These are phyloP conservation scores for Oeneis ivallda DNA, from an alignment of 2,888 invertebrate species.

Conservation along the genomic window DNA sequence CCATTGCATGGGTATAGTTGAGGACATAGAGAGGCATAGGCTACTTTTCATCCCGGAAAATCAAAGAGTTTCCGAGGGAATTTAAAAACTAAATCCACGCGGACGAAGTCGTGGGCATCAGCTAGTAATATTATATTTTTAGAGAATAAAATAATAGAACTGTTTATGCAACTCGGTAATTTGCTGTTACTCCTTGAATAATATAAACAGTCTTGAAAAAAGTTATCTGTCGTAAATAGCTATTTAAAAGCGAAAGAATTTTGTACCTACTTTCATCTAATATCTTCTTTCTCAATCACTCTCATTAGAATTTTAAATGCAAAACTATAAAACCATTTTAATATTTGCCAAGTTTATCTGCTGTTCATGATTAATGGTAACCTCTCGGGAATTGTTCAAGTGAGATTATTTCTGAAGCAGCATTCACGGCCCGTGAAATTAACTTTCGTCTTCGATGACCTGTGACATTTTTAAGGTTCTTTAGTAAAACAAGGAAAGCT, in stretches of 20 bases:
- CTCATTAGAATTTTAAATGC: slow-evolving; percentile 16
- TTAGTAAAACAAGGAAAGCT: too few species aligned
- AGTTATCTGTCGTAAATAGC: neutral
- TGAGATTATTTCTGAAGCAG: slow-evolving; percentile 55
- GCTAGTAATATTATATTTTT: too few species aligned
- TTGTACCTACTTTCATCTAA: neutral
- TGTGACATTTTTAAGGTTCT: slow-evolving; percentile 57
- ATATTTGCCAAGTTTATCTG: slow-evolving; percentile 46
- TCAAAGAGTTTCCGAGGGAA: too few species aligned
- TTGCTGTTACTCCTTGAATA: too few species aligned
- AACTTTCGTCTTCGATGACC: slow-evolving; percentile 69
- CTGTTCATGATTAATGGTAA: slow-evolving; percentile 70
- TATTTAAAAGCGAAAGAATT: neutral
- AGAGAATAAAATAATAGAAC: too few species aligned
- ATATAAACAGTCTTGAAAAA: too few species aligned
- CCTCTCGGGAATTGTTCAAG: slow-evolving; percentile 70
- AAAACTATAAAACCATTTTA: slow-evolving; percentile 19
- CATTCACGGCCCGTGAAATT: slow-evolving; percentile 77
- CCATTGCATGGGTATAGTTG: too few species aligned
- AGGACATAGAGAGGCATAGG: too few species aligned
- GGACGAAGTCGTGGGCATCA: too few species aligned
- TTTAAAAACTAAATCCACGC: too few species aligned
- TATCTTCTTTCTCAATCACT: neutral
- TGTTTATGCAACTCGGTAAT: too few species aligned
- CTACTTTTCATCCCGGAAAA: too few species aligned